Evolutionary conservation across 2,797 vertebrate species (phyloP).

Genomic region (Ctenochaetus hawaiiensis): DNA sequence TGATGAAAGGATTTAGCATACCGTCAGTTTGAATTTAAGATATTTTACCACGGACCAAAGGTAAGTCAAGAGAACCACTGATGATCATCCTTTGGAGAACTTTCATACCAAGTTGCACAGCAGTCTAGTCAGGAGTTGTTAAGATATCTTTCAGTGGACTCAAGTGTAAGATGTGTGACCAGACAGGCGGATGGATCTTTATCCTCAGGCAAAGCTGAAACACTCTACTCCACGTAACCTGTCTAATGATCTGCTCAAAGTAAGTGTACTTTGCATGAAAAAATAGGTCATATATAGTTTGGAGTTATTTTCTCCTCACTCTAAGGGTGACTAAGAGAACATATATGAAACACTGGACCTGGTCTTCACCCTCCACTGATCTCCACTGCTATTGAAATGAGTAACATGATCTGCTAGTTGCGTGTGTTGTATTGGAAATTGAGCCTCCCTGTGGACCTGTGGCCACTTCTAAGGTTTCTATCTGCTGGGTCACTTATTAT

Average conservation of each 20-base stretch:
- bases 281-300: neutral
- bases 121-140: neutral
- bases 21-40: neutral
- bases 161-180: neutral
- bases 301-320: neutral
- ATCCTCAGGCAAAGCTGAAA: neutral
- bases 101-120: neutral
- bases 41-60: neutral
- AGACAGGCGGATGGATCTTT: neutral
- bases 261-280: neutral
- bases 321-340: neutral
- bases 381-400: conserved; percentile 7
- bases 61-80: neutral
- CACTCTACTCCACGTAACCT: neutral
- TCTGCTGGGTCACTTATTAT: conserved; percentile 19
- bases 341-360: conserved; percentile 15
- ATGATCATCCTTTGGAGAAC: neutral
- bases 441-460: conserved; percentile 44
- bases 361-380: conserved; percentile 8
- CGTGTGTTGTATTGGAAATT: conserved; percentile 28
- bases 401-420: conserved; percentile 44
- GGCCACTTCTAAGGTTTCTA: conserved; percentile 38
- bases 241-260: neutral
- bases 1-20: neutral
- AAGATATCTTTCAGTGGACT: neutral